Evolutionary conservation across 2,888 invertebrate genomes (phyloP).

Genomic region (Drosophila emarginata): DNA sequence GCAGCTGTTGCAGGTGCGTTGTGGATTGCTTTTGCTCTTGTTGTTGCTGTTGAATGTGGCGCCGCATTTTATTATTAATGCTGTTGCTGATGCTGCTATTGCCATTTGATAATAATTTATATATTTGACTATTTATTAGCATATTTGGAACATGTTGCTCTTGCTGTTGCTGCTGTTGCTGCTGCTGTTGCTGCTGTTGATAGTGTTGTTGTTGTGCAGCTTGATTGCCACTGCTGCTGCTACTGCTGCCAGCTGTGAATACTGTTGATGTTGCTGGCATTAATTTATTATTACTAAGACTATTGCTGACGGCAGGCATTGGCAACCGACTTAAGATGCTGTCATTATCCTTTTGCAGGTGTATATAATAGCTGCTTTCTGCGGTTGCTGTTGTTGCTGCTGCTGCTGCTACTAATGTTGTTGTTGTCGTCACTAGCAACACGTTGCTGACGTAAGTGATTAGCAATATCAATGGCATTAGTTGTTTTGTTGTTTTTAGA

Average conservation of each 20-base stretch:
- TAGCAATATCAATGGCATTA: constrained; percentile 82
- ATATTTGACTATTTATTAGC: constrained; percentile 81
- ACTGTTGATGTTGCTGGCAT: constrained; percentile 78
- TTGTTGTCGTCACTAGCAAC: constrained; percentile 80
- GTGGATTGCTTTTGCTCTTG: constrained; percentile 37
- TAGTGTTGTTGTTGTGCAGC: constrained; percentile 42
- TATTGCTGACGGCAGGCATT: constrained; percentile 62
- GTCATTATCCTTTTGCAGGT: constrained; percentile 47
- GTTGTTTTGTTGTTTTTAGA: constrained; percentile 83
- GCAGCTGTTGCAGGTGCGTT: constrained; percentile 32
- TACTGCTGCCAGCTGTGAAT: constrained; percentile 67
- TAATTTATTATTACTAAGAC: constrained; percentile 70
- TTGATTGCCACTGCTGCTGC: constrained; percentile 46
- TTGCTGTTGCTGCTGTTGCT: constrained; percentile 58
- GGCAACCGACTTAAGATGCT: constrained; percentile 75
- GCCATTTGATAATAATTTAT: constrained; percentile 72
- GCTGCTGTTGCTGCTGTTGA: constrained; percentile 42
- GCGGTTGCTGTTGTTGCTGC: constrained; percentile 47
- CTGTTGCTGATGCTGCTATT: constrained; percentile 36
- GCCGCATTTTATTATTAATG: constrained; percentile 71
- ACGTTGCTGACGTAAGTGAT: constrained; percentile 80
- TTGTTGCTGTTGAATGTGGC: constrained; percentile 51
- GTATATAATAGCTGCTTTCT: constrained; percentile 58
- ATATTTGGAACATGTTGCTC: constrained; percentile 82
- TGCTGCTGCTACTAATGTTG: constrained; percentile 55